Conservation (phyloP, 1,140 invertebrate species). For the Drosophila saltans region DNA sequence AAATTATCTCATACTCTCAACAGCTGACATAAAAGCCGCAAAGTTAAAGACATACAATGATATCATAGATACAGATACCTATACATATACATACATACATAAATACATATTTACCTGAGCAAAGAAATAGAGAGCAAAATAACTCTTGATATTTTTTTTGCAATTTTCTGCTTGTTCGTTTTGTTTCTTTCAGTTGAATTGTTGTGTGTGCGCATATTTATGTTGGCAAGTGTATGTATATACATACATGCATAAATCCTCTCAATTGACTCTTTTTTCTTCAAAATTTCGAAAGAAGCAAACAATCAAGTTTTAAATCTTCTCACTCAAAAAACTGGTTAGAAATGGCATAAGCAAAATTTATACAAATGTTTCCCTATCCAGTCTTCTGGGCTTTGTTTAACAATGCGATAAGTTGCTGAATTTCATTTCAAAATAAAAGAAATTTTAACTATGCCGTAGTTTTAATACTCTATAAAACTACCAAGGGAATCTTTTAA, state of each 20-base stretch:
- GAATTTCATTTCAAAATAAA: too few relatives aligned
- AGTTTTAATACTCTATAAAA: not conserved
- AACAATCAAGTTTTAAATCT: slow-evolving; percentile 31
- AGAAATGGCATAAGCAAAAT: slow-evolving; percentile 24
- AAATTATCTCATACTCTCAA: slow-evolving; percentile 46
- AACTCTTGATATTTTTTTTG: too few relatives aligned
- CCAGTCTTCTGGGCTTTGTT: not conserved
- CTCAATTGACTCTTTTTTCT: not conserved
- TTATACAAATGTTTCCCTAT: not conserved
- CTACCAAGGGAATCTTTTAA: too few relatives aligned
- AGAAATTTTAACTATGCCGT: not conserved
- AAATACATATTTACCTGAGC: too few relatives aligned
- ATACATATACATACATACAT: not conserved
- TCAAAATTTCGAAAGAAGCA: not conserved
- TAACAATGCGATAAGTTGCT: not conserved
- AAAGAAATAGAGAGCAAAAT: too few relatives aligned
- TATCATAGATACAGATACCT: too few relatives aligned
- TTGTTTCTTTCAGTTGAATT: too few relatives aligned
- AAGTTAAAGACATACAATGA: not conserved
- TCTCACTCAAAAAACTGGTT: slow-evolving; percentile 39
- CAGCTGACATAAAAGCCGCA: slow-evolving; percentile 45
- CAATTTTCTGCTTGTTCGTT: too few relatives aligned
- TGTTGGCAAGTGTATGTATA: not conserved
- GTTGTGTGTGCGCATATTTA: not conserved
- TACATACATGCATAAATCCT: not conserved